phyloP scores from a whole-genome alignment of 1,140 invertebrate species.

The Leptonema lineaticorne region DNA sequence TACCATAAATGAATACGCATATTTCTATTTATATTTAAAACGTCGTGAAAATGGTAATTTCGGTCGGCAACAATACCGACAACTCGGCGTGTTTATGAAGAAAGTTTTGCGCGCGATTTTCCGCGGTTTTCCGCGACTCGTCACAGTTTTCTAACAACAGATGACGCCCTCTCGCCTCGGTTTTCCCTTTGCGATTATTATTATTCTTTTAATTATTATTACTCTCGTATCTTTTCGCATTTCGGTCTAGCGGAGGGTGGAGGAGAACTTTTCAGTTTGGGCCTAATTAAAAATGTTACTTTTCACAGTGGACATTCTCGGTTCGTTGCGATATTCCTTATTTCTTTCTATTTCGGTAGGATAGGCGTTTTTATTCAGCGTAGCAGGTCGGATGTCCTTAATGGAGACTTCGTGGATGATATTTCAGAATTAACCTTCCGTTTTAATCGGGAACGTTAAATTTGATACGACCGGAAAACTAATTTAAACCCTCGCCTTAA shows the following conservation, averaged over 20 bases:
- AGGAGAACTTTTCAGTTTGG: conserved; percentile 25
- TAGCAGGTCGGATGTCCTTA: conserved; percentile 12
- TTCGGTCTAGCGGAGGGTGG: not conserved
- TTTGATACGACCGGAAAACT: not conserved
- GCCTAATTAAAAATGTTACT: conserved; percentile 28
- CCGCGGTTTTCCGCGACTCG: not conserved
- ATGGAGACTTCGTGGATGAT: conserved; percentile 30
- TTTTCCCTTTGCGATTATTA: too few relatives aligned
- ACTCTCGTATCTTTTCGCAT: not conserved
- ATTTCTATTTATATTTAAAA: too few relatives aligned
- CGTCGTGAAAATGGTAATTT: conserved; percentile 4
- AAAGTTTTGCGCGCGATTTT: conserved; percentile 7
- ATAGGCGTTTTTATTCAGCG: too few relatives aligned
- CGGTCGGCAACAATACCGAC: not conserved
- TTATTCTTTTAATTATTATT: too few relatives aligned
- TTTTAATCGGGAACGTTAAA: conserved; percentile 22
- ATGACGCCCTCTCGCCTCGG: conserved; percentile 1
- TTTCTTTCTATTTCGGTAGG: too few relatives aligned
- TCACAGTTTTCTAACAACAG: conserved; percentile 23
- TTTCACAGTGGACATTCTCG: not conserved
- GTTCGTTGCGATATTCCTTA: not conserved
- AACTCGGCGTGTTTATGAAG: conserved; percentile 18
- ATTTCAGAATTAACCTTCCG: conserved; percentile 30
- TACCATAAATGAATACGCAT: too few relatives aligned
- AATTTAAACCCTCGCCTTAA: not conserved